These are phyloP conservation scores for Drosophila infuscata DNA, from an alignment of 2,888 invertebrate species.

Conservation along the genomic window DNA sequence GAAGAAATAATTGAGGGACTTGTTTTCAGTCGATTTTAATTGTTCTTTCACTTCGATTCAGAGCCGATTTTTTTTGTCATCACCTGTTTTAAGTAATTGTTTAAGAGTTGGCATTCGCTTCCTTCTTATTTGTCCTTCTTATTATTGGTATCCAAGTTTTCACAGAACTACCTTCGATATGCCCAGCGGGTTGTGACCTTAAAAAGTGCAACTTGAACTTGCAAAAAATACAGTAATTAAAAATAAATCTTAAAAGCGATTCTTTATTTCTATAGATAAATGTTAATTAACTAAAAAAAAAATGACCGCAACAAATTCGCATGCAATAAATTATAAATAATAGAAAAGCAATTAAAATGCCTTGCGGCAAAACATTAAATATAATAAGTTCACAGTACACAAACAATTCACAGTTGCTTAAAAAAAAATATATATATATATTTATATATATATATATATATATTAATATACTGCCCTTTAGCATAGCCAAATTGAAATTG, in stretches of 20 bases:
- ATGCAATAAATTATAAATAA: slow-evolving; percentile 32
- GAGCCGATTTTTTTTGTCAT: neutral
- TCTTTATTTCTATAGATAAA: slow-evolving; percentile 13
- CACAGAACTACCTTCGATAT: slow-evolving; percentile 7
- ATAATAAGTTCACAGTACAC: slow-evolving; percentile 27
- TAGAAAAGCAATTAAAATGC: slow-evolving; percentile 35
- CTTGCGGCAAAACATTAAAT: slow-evolving; percentile 35
- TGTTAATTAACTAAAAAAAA: slow-evolving; percentile 23
- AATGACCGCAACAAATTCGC: slow-evolving; percentile 30
- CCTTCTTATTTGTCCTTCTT: neutral
- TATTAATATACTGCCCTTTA: slow-evolving; percentile 35
- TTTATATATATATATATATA: neutral
- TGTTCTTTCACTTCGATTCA: neutral
- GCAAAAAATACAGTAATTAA: slow-evolving; percentile 15
- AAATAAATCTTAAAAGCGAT: slow-evolving; percentile 10
- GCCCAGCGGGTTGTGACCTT: slow-evolving; percentile 21
- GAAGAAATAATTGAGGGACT: neutral
- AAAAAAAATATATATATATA: neutral
- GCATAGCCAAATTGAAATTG: slow-evolving; percentile 13
- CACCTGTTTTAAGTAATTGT: neutral
- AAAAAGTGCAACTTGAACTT: slow-evolving; percentile 41
- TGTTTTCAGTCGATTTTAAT: neutral
- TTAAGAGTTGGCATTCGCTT: neutral
- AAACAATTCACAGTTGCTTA: slow-evolving; percentile 7
- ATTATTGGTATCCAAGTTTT: neutral